These are phyloP conservation scores for Cosmia pyralina DNA, from an alignment of 2,888 invertebrate genomes.

Conservation along the genomic window DNA sequence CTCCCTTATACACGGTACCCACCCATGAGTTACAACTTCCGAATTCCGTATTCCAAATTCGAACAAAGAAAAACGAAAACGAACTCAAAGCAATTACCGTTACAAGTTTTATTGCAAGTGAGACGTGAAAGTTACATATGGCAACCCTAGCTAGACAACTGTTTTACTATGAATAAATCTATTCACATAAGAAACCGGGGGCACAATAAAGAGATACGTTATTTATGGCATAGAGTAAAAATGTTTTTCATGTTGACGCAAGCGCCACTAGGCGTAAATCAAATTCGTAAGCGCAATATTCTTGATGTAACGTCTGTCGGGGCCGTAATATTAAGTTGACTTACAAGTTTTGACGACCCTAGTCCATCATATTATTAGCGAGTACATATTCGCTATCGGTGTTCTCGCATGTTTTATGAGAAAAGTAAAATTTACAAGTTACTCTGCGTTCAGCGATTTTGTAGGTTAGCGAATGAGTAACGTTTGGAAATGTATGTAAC, in stretches of 20 bases:
- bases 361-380: conserved; percentile 61
- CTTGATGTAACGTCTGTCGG: conserved; percentile 63
- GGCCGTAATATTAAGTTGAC: conserved; percentile 50
- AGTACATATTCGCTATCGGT: conserved; percentile 56
- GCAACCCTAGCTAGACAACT: conserved; percentile 43
- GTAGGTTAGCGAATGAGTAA: conserved; percentile 10
- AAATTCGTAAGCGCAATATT: conserved; percentile 64
- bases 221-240: conserved; percentile 73
- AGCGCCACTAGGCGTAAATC: conserved; percentile 70
- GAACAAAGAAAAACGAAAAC: conserved; percentile 28
- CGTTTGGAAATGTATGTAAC: conserved; percentile 36
- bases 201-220: conserved; percentile 72
- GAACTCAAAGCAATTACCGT: conserved; percentile 58
- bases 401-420: conserved; percentile 61
- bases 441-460: conserved; percentile 42
- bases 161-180: conserved; percentile 74
- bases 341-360: conserved; percentile 63
- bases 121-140: conserved; percentile 55
- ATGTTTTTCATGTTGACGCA: conserved; percentile 74
- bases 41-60: conserved; percentile 32
- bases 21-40: conserved; percentile 11
- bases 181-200: conserved; percentile 66
- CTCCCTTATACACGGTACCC: conserved; percentile 10
- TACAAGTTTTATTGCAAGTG: conserved; percentile 63
- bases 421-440: conserved; percentile 66